phyloP scores from a whole-genome alignment of 2,888 invertebrate species.

The Holacanthella duospinosa region DNA sequence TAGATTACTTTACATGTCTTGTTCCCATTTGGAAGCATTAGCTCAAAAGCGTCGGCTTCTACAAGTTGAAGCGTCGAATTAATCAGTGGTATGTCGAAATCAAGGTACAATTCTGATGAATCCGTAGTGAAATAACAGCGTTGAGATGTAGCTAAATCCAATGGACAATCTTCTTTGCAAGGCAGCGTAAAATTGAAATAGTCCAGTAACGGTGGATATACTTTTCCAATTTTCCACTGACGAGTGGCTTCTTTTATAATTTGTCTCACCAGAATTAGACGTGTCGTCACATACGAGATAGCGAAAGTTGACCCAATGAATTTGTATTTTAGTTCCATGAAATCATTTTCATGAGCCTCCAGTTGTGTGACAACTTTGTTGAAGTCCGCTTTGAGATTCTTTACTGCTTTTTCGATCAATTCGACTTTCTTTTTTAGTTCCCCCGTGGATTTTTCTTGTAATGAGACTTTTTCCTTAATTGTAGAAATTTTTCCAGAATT shows the following conservation, averaged over 20 bases:
- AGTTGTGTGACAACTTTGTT: not conserved
- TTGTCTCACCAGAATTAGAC: not conserved
- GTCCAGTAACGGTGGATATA: slow-evolving; percentile 6
- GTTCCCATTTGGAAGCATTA: slow-evolving; percentile 4
- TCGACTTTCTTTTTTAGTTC: not conserved
- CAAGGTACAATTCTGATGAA: not conserved
- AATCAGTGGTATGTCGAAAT: not conserved
- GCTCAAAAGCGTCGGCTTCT: slow-evolving; percentile 10
- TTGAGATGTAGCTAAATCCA: not conserved
- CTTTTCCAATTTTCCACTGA: slow-evolving; percentile 5
- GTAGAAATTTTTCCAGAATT: not conserved
- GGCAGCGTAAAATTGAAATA: too few relatives aligned
- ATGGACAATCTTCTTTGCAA: slow-evolving; percentile 7
- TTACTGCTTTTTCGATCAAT: not conserved
- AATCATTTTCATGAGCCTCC: not conserved
- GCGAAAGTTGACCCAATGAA: not conserved
- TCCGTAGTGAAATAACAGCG: not conserved
- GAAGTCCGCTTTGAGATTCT: not conserved
- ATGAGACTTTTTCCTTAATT: not conserved
- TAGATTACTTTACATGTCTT: slow-evolving; percentile 4
- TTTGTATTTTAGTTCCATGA: not conserved
- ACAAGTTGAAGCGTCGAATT: not conserved
- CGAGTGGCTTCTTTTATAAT: slow-evolving; percentile 8
- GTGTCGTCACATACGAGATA: slow-evolving; percentile 5
- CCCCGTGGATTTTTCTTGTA: not conserved